These are phyloP conservation scores for Notospermus geniculatus DNA, from an alignment of 1,140 invertebrate genomes.

Conservation along the genomic window DNA sequence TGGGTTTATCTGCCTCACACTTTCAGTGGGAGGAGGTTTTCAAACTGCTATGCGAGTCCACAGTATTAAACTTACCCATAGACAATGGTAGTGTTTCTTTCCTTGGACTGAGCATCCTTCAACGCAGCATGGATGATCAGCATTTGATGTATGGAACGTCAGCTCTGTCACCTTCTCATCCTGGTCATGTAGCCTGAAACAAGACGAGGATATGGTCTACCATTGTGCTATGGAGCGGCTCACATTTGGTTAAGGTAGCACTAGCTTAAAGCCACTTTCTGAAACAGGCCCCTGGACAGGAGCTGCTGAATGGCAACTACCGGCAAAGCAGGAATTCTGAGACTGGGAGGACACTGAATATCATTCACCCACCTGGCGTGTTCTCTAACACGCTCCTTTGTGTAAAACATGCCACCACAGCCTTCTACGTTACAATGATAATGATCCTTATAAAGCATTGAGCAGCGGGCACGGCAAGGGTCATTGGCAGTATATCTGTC, in stretches of 20 bases:
- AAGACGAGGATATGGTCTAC: too few species aligned
- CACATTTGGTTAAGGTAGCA: too few species aligned
- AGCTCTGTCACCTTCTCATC: conserved; percentile 78
- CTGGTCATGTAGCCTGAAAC: conserved; percentile 69
- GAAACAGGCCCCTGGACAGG: too few species aligned
- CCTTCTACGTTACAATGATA: conserved; percentile 66
- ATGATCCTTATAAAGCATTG: conserved; percentile 70
- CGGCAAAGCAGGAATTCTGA: too few species aligned
- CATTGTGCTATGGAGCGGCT: too few species aligned
- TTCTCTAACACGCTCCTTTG: conserved; percentile 75
- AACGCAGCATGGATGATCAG: conserved; percentile 60
- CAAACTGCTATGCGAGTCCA: too few species aligned
- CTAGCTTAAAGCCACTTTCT: too few species aligned
- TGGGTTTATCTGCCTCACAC: too few species aligned
- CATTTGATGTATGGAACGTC: conserved; percentile 65
- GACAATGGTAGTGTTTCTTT: conserved; percentile 78
- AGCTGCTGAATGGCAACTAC: too few species aligned
- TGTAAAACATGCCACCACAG: conserved; percentile 62
- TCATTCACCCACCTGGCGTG: conserved; percentile 66
- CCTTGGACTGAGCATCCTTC: conserved; percentile 70
- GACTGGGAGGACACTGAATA: too few species aligned
- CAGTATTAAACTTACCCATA: conserved; percentile 53
- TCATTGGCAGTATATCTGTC: conserved; percentile 60
- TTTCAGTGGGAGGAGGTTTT: too few species aligned
- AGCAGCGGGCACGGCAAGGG: conserved; percentile 67